phyloP scores from a whole-genome alignment of 1,140 invertebrate species.

The Euura saliciscinereae region DNA sequence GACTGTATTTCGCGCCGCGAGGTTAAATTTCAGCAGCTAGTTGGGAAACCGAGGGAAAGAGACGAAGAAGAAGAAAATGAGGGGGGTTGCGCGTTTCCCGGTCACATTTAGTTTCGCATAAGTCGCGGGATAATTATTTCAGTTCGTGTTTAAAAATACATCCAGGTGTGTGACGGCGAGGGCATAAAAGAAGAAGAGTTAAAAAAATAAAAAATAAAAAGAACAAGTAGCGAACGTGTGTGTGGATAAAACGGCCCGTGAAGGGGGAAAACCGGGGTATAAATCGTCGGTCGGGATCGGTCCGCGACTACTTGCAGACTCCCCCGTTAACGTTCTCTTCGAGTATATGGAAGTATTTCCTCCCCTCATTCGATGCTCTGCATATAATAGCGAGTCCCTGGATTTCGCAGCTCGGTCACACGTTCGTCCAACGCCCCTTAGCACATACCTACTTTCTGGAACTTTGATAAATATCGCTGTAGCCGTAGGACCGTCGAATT shows the following conservation, averaged over 20 bases:
- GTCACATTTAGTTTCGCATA: conserved; percentile 60
- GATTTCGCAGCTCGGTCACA: too few relatives aligned
- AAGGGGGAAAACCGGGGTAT: conserved; percentile 47
- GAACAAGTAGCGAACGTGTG: conserved; percentile 36
- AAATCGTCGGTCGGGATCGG: conserved; percentile 47
- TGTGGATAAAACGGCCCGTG: conserved; percentile 34
- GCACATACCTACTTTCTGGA: background rate
- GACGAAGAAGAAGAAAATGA: conserved; percentile 14
- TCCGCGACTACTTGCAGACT: conserved; percentile 49
- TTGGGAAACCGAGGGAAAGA: conserved; percentile 3
- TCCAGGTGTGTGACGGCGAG: too few relatives aligned
- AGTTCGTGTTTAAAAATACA: too few relatives aligned
- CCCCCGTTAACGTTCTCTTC: conserved; percentile 20
- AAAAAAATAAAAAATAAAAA: conserved; percentile 20
- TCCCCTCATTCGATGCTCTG: conserved; percentile 45
- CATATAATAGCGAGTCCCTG: conserved; percentile 50
- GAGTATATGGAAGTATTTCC: too few relatives aligned
- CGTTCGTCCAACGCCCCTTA: too few relatives aligned
- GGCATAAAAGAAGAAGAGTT: too few relatives aligned
- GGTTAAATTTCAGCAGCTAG: too few relatives aligned
- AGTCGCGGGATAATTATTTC: conserved; percentile 33
- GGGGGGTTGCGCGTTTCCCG: conserved; percentile 39
- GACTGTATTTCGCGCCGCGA: too few relatives aligned
- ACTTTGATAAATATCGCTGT: background rate
- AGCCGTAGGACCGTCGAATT: too few relatives aligned